Evolutionary conservation across 2,888 invertebrate species (phyloP).

Genomic region (Coelinius sp.): DNA sequence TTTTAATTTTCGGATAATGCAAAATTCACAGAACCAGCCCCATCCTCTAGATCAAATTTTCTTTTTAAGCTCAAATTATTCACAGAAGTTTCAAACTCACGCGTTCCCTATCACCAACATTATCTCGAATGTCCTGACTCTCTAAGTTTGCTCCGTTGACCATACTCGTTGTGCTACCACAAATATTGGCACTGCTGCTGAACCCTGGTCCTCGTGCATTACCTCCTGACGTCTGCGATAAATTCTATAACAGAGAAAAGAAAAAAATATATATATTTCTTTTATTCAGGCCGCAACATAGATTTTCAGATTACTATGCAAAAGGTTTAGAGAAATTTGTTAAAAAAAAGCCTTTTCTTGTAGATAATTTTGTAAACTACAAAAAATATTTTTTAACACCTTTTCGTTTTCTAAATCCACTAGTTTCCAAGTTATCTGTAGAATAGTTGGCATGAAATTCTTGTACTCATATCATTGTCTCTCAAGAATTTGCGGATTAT

Average conservation of each 20-base stretch:
- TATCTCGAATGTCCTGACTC: slow-evolving; percentile 65
- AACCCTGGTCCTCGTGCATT: slow-evolving; percentile 64
- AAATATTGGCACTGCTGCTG: slow-evolving; percentile 55
- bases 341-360: no score
- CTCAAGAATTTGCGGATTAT: no score
- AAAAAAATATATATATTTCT: background rate
- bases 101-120: slow-evolving; percentile 67
- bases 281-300: background rate
- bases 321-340: background rate
- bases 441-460: no score
- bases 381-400: no score
- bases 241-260: slow-evolving; percentile 71
- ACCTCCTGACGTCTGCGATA: slow-evolving; percentile 75
- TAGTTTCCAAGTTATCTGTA: no score
- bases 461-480: no score
- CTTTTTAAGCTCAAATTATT: background rate
- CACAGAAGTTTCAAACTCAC: slow-evolving; percentile 54
- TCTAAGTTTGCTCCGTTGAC: slow-evolving; percentile 66
- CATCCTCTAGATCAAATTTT: background rate
- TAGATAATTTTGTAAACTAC: background rate
- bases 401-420: no score
- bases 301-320: background rate
- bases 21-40: background rate
- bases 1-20: background rate
- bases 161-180: slow-evolving; percentile 57